These are phyloP conservation scores for Sinocyclocheilus rhinocerous DNA, from an alignment of 2,113 vertebrate genomes.

Conservation along the genomic window DNA sequence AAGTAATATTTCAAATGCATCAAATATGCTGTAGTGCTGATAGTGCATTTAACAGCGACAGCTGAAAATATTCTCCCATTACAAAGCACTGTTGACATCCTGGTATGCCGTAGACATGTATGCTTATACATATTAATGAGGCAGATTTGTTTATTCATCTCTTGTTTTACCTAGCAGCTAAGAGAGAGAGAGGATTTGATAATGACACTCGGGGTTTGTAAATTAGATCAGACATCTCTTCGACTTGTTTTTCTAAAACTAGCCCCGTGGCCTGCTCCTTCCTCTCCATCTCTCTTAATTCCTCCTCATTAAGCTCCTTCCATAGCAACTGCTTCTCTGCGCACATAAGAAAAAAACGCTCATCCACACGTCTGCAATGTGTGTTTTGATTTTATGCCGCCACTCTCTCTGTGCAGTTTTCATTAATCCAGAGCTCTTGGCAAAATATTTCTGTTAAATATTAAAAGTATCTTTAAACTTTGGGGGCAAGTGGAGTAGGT, in stretches of 20 bases:
- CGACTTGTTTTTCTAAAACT: constrained; percentile 53
- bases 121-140: constrained; percentile 71
- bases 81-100: constrained; percentile 65
- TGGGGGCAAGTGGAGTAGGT: constrained; percentile 41
- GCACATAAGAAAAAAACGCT: neutral
- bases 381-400: constrained; percentile 55
- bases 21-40: constrained; percentile 47
- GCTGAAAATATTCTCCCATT: constrained; percentile 59
- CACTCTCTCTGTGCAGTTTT: constrained; percentile 31
- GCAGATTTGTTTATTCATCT: constrained; percentile 67
- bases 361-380: constrained; percentile 47
- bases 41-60: constrained; percentile 50
- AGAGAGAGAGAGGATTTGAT: constrained; percentile 44
- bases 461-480: constrained; percentile 48
- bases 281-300: constrained; percentile 61
- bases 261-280: constrained; percentile 52
- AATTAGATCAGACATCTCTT: constrained; percentile 50
- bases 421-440: constrained; percentile 49
- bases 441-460: constrained; percentile 57
- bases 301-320: constrained; percentile 57
- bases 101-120: constrained; percentile 60
- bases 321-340: constrained; percentile 34
- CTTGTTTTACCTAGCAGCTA: constrained; percentile 68
- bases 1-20: constrained; percentile 40
- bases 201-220: constrained; percentile 47